Evolutionary conservation across 1,140 invertebrate genomes (phyloP).

Genomic region (Drosophila mojavensis): DNA sequence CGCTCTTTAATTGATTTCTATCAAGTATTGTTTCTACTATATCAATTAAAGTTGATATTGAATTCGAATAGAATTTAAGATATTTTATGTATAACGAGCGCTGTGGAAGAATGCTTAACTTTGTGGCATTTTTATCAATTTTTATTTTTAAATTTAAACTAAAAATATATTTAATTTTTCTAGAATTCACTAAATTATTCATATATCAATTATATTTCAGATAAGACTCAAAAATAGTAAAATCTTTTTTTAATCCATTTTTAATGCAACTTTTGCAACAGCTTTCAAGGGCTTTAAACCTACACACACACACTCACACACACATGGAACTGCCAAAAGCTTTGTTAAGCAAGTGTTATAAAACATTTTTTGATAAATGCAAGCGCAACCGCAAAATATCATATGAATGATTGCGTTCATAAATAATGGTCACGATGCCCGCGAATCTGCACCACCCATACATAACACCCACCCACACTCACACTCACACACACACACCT

Average conservation of each 20-base stretch:
- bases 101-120: too few species aligned
- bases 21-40: too few species aligned
- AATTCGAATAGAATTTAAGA: too few species aligned
- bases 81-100: too few species aligned
- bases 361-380: conserved; percentile 80
- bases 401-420: conserved; percentile 80
- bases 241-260: neutral
- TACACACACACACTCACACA: conserved; percentile 5
- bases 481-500: neutral
- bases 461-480: neutral
- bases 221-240: too few species aligned
- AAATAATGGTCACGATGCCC: conserved; percentile 65
- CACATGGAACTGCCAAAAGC: neutral
- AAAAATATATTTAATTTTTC: too few species aligned
- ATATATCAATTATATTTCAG: too few species aligned
- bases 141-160: too few species aligned
- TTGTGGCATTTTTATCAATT: too few species aligned
- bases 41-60: too few species aligned
- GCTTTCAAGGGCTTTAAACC: neutral
- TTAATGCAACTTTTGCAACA: neutral
- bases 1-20: too few species aligned
- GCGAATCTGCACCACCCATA: conserved; percentile 7
- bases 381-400: conserved; percentile 76
- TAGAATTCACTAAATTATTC: too few species aligned
- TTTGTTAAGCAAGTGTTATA: conserved; percentile 70